Base-by-base conservation (phyloP, 2,888 invertebrate species). In the Melipona beecheii region DNA sequence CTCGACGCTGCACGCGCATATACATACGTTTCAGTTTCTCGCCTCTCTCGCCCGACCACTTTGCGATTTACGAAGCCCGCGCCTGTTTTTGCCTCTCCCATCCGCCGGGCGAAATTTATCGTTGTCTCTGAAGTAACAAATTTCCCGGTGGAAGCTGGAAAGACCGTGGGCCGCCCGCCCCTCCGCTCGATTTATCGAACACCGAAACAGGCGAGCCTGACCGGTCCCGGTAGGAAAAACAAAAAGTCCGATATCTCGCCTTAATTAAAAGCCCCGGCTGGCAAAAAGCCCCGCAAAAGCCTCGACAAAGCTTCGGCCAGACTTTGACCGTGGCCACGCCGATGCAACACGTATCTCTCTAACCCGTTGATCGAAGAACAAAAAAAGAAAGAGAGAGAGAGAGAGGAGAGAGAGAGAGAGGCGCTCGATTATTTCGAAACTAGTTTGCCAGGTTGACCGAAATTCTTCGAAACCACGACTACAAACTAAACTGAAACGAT, bases 401-500 rank as follows among this genome's bases (percentile, higher is more conserved):
- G 2, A 68, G 27, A 60, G 11, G 2, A 68, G 27, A 60, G 11
- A 17, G 27, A 13, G 2, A n/a, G 15, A 15, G 17, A 17, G 13
- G 5, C 24, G 11, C 11, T 36, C 31, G 52, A 62, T 74, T 43
- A 66, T 54, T 43, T 21, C 36, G 72, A 69, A 60, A 65, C 52
- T 9, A 49, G 60, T 54, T 49, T 52, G 17, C 65, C 65, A 52
- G 31, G 52, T 71, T 52, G 50, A 68, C 58, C 68, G 62, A 85
- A 72, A 73, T 78, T 86, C 83, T 76, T 75, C 73, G 31, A 2
- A 43, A 43, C 43, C 11, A 24, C 50, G 17, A 24, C 60, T 31
- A 31, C 1, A 3, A 4, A 31, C 31, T 78, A 91, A 90, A 90
- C 90, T 90, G n/a, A n/a, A 88, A 89, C 88, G 89, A 88, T 90